Evolutionary conservation across 2,888 invertebrate genomes (phyloP).

Genomic region (Clepsis dumicolana): DNA sequence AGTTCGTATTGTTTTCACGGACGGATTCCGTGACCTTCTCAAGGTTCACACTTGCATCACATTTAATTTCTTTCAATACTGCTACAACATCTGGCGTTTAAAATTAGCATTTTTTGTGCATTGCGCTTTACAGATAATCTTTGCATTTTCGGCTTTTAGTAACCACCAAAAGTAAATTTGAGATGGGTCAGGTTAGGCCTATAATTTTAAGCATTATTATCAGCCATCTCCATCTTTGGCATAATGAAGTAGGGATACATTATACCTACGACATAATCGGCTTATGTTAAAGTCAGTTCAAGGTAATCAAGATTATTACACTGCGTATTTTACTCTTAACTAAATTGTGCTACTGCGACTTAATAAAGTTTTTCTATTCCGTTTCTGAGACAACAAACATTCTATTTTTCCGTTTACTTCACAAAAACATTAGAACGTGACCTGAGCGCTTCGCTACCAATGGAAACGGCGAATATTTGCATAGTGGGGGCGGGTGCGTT

Average conservation of each 20-base stretch:
- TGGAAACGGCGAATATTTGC: slow-evolving; percentile 30
- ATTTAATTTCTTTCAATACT: slow-evolving; percentile 54
- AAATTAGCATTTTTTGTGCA: slow-evolving; percentile 9
- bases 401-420: background rate
- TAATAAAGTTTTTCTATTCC: background rate
- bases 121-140: background rate
- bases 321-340: background rate
- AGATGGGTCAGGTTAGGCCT: background rate
- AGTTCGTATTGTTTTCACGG: slow-evolving; percentile 64
- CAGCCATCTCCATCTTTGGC: background rate
- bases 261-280: background rate
- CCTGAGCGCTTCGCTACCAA: slow-evolving; percentile 27
- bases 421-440: background rate
- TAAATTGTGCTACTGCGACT: too few species aligned
- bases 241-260: background rate
- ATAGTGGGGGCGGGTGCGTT: slow-evolving; percentile 35
- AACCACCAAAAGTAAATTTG: background rate
- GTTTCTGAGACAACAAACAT: background rate
- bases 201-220: background rate
- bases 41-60: slow-evolving; percentile 52
- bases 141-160: background rate
- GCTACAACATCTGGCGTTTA: slow-evolving; percentile 11
- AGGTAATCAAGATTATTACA: slow-evolving; percentile 4
- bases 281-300: slow-evolving; percentile 6
- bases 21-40: slow-evolving; percentile 67